Evolutionary conservation across 2,888 invertebrate species (phyloP), one percentile per base, ranked within the genome.

Genomic region (Ptychoptera contaminata): DNA sequence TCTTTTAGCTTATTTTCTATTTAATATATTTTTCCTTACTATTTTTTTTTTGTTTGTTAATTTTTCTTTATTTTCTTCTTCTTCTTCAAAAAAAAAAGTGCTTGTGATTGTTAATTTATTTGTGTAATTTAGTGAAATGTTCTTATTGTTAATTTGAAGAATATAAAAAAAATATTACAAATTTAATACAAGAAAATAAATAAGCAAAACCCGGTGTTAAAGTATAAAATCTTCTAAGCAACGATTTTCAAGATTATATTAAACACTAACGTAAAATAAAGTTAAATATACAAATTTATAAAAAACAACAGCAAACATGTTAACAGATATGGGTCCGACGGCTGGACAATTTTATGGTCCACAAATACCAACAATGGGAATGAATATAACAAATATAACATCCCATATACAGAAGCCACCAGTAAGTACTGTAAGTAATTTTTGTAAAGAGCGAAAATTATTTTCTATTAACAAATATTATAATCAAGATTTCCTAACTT

Each of bases 251-350:
- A n/a, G n/a, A n/a, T n/a, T n/a, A n/a, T n/a, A n/a, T n/a, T n/a
- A n/a, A n/a, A 23, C 23, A 23, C 3, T 5, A 23, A 23, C 23
- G 3, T 5, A 3, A 7, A 23, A 23, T 5, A 23, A 23, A 23
- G 7, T 7, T 7, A 23, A 23, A 23, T 5, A 23, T 5, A 23
- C 3, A 23, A 23, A 23, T 5, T 23, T 5, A 23, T 23, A 23
- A 23, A 7, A 32, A 32, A 7, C 4, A n/a, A 32, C 8, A 9
- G 4, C 10, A 35, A 61, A 53, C 48, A 73, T 73, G 73, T 62
- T 73, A 58, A 73, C 73, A 54, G 73, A 73, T 60, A 73, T 73
- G 70, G 71, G 72, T 55, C 72, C 73, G 56, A 69, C 72, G 56
- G 72, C 72, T 54, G 72, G 73, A 50, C 73, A 73, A 59, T 63